Evolutionary conservation across 2,113 vertebrate genomes (phyloP), one percentile per base, ranked within the genome.

Genomic region (Cinclus mexicanus): DNA sequence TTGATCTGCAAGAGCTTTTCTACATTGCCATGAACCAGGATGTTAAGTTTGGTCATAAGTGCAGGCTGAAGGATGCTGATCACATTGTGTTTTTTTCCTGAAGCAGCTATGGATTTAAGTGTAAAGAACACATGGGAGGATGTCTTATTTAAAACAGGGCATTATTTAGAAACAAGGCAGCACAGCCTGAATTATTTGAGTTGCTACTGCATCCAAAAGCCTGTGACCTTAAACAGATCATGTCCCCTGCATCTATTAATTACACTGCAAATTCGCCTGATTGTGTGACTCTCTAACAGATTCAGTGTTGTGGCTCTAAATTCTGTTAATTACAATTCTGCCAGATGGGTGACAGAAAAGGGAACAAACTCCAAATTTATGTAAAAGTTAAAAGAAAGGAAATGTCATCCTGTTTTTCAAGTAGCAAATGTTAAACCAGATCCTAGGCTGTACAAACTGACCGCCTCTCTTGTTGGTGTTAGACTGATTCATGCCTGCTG

Each of bases 231-330:
- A 67, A 92, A 77, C 44, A 81, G 81, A 84, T 87, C 84, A 23
- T 70, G 70, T 95, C 75, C 67, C 75, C 39, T 68, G 67, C 19
- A 53, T 79, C 78, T 95, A 93, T 96, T 95, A 95, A 96, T 95
- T 94, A 57, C 57, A 25, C 26, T 42, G 57, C 46, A 88, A 87
- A 85, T 90, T 77, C 0, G 6, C 59, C 82, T 85, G 57, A 63
- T 47, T 90, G 71, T 77, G 78, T 1, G 17, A 83, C 59, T 85
- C 70, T 74, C 81, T 87, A 72, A 89, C 63, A 83, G 77, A 93
- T 85, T 93, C 78, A 22, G 77, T 87, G 89, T 69, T 33, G 0
- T 76, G 74, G 50, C 77, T 94, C 42, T 71, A 72, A 94, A 87
- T 76, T 79, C 72, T 91, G 61, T 53, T 94, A 93, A 91, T 93